Conservation (phyloP, 2,888 invertebrate species). For the Lamproptera curius region DNA sequence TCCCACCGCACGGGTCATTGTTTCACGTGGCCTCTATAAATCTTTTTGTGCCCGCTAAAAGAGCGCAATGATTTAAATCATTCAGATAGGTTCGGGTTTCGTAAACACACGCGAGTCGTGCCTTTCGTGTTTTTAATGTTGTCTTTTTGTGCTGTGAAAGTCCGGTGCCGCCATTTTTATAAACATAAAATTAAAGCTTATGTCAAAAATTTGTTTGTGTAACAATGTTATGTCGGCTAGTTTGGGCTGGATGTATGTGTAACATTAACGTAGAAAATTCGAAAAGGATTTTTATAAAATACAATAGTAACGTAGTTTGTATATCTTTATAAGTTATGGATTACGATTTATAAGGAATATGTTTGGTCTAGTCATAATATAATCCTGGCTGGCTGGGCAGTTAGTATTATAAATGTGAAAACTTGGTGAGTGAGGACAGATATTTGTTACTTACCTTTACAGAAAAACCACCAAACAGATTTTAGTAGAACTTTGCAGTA, state of each 20-base stretch:
- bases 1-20: constrained; percentile 41
- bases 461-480: too few species aligned
- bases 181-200: neutral
- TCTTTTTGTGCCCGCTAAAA: constrained; percentile 28
- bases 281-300: too few species aligned
- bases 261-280: neutral
- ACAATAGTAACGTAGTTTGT: too few species aligned
- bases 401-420: too few species aligned
- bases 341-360: too few species aligned
- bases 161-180: neutral
- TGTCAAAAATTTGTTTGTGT: neutral
- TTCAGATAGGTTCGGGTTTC: constrained; percentile 19
- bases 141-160: neutral
- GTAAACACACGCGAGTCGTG: constrained; percentile 2
- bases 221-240: neutral
- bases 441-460: too few species aligned
- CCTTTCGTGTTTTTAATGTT: constrained; percentile 3
- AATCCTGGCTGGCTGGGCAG: too few species aligned
- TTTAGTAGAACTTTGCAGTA: too few species aligned
- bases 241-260: neutral
- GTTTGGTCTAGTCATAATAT: too few species aligned
- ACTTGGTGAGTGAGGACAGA: too few species aligned
- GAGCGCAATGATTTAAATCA: constrained; percentile 30
- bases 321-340: too few species aligned
- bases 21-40: constrained; percentile 31